Evolutionary conservation across 2,113 vertebrate genomes (phyloP), one percentile per base, ranked within the genome.

Genomic region (Megaceryle maxima): DNA sequence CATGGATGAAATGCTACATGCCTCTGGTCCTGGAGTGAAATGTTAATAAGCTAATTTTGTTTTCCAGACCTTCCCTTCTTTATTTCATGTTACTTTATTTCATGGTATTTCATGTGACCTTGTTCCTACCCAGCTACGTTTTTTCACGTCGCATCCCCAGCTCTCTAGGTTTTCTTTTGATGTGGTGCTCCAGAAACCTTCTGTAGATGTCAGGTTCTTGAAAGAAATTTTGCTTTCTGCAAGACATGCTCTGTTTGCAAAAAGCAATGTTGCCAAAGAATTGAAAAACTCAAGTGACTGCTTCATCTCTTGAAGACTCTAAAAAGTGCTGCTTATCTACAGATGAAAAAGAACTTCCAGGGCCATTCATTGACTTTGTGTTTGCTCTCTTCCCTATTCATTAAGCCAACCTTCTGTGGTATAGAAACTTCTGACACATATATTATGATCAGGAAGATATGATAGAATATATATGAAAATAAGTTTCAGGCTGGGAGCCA

Each of bases 131-230:
- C 60, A 35, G 37, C 92, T 74, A 41, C 57, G 11, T 57, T 78
- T 94, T 51, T 62, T 87, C n/a, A 55, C 12, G 1, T 50, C 90
- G 68, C 66, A 62, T 66, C 43, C 70, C 53, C 53, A 26, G 73
- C 67, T 92, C 88, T 63, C 48, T 11, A 74, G 44, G 68, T 88
- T 96, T 95, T 20, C 57, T 85, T 95, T 96, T 97, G 95, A 92
- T 93, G 75, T 90, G 70, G n/a, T 87, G 26, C 90, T 95, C 87
- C 70, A 63, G 68, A 82, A 96, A 46, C 70, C 64, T 81, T 73
- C 92, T 84, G 4, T n/a, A 90, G 63, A 85, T 59, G 82, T 90
- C 92, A 78, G 82, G 73, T 69, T 74, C 74, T 94, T 95, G 92
- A 91, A 92, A 87, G 50, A 53, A 87, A 89, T 90, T 64, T 79